phyloP scores from a whole-genome alignment of 2,888 invertebrate genomes.

The Drymonia ruficornis region DNA sequence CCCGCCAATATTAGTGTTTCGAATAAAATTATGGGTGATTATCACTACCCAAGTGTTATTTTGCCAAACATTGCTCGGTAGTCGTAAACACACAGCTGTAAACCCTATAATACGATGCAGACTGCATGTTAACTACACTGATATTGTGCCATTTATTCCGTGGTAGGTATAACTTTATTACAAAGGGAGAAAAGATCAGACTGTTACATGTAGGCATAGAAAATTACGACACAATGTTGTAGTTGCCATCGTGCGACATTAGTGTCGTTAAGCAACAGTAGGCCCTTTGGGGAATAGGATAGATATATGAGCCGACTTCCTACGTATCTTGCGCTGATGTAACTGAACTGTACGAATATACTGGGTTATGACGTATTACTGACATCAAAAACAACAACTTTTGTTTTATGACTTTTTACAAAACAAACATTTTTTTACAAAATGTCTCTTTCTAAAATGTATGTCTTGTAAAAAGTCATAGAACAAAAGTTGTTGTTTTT shows the following conservation, averaged over 20 bases:
- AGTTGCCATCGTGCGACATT: background rate
- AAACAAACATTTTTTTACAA: too few relatives aligned
- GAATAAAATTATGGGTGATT: conserved; percentile 36
- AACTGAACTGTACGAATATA: background rate
- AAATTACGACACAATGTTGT: background rate
- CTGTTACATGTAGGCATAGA: background rate
- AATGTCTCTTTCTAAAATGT: too few relatives aligned
- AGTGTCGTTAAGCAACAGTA: background rate
- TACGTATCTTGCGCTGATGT: background rate
- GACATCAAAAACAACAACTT: too few relatives aligned
- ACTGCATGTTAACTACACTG: too few relatives aligned
- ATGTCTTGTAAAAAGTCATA: too few relatives aligned
- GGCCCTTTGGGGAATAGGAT: background rate
- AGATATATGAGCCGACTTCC: background rate
- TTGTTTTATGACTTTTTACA: too few relatives aligned
- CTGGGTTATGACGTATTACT: too few relatives aligned
- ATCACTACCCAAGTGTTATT: conserved; percentile 31
- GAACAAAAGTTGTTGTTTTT: too few relatives aligned
- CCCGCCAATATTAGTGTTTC: conserved; percentile 11
- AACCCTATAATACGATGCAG: background rate
- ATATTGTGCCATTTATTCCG: background rate
- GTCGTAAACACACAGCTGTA: conserved; percentile 7
- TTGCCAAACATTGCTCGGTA: conserved; percentile 21
- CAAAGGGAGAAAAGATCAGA: background rate
- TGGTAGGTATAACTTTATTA: background rate